Conservation (phyloP, 2,113 vertebrate species). For the Scytalopus superciliaris region DNA sequence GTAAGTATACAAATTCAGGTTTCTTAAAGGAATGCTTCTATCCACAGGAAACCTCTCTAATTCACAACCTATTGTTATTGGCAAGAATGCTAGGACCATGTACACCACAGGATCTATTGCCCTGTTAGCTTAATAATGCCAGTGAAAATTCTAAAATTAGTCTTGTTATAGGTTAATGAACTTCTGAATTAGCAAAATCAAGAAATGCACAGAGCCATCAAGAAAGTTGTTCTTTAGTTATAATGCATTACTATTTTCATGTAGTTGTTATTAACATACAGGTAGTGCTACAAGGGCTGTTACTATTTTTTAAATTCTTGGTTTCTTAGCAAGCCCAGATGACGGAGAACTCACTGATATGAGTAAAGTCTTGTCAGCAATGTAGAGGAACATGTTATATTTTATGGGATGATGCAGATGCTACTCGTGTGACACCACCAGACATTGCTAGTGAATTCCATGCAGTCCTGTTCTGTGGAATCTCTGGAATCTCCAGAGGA, state of each 20-base stretch:
- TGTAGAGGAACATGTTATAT: neutral
- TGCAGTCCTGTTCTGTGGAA: neutral
- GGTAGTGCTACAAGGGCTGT: neutral
- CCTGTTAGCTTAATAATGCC: neutral
- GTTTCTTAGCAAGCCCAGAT: neutral
- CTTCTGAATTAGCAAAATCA: neutral
- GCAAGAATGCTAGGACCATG: neutral
- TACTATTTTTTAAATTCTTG: neutral
- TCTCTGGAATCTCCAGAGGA: neutral
- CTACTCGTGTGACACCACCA: accelerated
- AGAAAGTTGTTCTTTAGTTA: neutral
- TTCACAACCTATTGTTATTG: neutral
- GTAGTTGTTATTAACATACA: neutral
- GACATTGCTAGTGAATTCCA: neutral
- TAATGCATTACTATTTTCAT: neutral
- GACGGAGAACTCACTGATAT: neutral
- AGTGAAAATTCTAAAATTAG: neutral
- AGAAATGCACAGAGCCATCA: neutral
- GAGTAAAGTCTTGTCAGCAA: neutral
- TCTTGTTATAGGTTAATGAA: neutral
- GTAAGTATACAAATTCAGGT: neutral
- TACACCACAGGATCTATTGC: neutral
- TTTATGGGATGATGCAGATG: neutral
- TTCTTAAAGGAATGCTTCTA: neutral
- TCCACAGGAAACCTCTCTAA: neutral